phyloP scores from a whole-genome alignment of 2,113 vertebrate species.

The Gorsachius goisagi region DNA sequence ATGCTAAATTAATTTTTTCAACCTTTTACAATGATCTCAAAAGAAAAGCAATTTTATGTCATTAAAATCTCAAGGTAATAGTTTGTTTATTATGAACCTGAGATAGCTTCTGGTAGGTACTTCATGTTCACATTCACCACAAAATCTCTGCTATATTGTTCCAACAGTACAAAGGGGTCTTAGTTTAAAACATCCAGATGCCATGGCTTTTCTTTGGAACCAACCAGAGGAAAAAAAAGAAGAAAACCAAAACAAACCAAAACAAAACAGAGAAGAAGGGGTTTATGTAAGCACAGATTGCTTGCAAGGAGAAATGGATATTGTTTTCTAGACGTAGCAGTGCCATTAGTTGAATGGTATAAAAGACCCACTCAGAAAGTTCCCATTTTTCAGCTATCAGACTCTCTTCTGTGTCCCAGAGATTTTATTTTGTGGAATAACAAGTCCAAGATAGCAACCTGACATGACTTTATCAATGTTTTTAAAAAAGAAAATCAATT shows the following conservation, averaged over 20 bases:
- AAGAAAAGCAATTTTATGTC: not conserved
- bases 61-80: not conserved
- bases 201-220: not conserved
- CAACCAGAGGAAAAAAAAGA: not conserved
- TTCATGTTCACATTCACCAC: not conserved
- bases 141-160: not conserved
- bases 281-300: not conserved
- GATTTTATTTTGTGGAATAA: not conserved
- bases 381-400: not conserved
- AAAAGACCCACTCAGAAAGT: not conserved
- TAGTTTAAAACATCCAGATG: not conserved
- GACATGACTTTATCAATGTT: not conserved
- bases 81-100: not conserved
- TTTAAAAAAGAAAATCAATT: not conserved
- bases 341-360: not conserved
- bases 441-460: not conserved
- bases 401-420: not conserved
- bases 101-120: not conserved
- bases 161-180: not conserved
- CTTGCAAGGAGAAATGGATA: not conserved
- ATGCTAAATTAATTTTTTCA: not conserved
- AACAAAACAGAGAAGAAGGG: not conserved
- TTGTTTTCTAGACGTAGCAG: not conserved
- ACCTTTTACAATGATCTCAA: not conserved
- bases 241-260: not conserved